phyloP scores from a whole-genome alignment of 2,888 invertebrate species.

The Branchellion lobata region DNA sequence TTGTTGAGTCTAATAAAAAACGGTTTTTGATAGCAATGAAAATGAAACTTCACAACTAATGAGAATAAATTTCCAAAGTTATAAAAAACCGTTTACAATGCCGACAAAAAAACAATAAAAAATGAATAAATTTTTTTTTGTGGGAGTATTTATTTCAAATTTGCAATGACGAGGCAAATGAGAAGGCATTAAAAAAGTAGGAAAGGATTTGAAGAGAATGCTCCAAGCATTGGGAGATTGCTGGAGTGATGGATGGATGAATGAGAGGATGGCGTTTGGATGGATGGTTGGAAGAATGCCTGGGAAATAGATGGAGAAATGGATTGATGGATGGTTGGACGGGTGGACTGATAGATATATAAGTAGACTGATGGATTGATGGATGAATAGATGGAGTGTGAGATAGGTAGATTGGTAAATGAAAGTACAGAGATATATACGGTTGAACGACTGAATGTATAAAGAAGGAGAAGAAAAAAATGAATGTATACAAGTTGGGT shows the following conservation, averaged over 20 bases:
- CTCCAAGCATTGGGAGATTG: neutral
- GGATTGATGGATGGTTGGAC: neutral
- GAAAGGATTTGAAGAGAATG: neutral
- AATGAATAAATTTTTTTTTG: too few species aligned
- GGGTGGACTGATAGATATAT: too few species aligned
- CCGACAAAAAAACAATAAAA: too few species aligned
- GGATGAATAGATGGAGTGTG: neutral
- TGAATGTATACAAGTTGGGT: too few species aligned
- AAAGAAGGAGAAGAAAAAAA: too few species aligned
- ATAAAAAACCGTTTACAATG: too few species aligned
- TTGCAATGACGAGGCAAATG: neutral
- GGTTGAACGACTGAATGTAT: neutral
- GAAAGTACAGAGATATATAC: neutral
- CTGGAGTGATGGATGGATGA: neutral
- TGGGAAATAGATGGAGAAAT: neutral
- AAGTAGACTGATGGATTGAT: too few species aligned
- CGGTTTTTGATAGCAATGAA: too few species aligned
- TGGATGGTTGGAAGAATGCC: neutral
- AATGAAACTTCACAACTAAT: too few species aligned
- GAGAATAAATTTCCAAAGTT: too few species aligned
- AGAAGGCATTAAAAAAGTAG: neutral
- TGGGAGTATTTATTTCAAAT: neutral
- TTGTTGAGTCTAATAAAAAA: too few species aligned
- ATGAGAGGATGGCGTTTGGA: neutral
- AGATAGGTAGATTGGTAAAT: conserved; percentile 6